These are phyloP conservation scores for Heliconius sara DNA, from an alignment of 2,888 invertebrate species.

Conservation along the genomic window DNA sequence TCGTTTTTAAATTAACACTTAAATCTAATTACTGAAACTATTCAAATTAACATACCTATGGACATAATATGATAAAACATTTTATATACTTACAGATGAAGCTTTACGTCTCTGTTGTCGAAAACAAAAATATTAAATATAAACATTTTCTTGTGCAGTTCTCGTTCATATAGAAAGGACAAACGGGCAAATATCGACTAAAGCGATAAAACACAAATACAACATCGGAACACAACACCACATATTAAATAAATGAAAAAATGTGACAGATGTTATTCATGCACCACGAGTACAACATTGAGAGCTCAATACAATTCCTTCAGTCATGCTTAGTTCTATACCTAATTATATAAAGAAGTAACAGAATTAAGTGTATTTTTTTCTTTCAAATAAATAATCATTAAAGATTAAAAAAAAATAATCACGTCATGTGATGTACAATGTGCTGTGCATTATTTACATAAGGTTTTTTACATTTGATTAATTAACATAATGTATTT, in stretches of 20 bases:
- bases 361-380: background rate
- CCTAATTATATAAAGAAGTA: constrained; percentile 23
- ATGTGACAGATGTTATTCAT: constrained; percentile 83
- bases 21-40: background rate
- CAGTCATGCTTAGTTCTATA: constrained; percentile 43
- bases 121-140: constrained; percentile 50
- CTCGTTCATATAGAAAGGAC: constrained; percentile 25
- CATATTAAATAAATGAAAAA: constrained; percentile 64
- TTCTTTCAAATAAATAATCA: background rate
- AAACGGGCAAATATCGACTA: constrained; percentile 62
- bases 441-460: constrained; percentile 31
- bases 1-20: background rate
- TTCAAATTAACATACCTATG: background rate
- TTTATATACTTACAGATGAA: constrained; percentile 61
- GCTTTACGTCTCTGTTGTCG: constrained; percentile 67
- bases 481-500: constrained; percentile 9
- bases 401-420: background rate
- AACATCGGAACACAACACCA: constrained; percentile 76
- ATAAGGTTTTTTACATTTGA: background rate
- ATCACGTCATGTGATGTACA: constrained; percentile 8
- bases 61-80: background rate
- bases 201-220: constrained; percentile 66
- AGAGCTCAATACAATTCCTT: constrained; percentile 45
- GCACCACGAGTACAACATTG: constrained; percentile 73
- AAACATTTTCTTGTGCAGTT: constrained; percentile 45